Evolutionary conservation across 2,797 vertebrate species (phyloP).

Genomic region (Urophycis tenuis): DNA sequence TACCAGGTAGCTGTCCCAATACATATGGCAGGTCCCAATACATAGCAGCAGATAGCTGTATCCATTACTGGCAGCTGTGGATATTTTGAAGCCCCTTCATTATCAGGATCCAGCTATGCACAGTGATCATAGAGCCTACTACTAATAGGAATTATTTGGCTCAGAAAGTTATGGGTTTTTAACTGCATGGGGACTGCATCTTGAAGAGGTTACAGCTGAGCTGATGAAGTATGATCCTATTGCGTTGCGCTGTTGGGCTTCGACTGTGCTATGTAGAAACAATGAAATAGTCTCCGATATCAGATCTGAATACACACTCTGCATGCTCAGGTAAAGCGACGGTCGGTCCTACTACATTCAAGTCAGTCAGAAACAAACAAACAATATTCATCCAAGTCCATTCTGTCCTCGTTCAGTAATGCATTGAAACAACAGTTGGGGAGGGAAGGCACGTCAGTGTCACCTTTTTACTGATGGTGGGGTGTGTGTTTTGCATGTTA

Average conservation of each 20-base stretch:
- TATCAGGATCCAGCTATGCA: conserved; percentile 5
- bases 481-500: conserved; percentile 11
- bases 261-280: conserved; percentile 31
- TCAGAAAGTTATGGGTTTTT: neutral
- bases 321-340: conserved; percentile 13
- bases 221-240: conserved; percentile 14
- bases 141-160: neutral
- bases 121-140: neutral
- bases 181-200: conserved; percentile 2
- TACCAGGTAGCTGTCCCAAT: neutral
- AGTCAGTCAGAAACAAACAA: neutral
- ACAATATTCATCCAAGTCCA: neutral
- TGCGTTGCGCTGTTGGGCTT: conserved; percentile 9
- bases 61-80: neutral
- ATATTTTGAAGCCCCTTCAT: neutral
- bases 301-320: conserved; percentile 5
- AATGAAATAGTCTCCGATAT: neutral
- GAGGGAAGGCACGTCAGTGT: neutral
- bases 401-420: neutral
- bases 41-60: neutral
- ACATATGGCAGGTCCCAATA: too few relatives aligned
- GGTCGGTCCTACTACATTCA: neutral
- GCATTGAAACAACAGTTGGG: neutral
- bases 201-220: neutral
- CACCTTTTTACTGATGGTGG: neutral